phyloP scores from a whole-genome alignment of 2,113 vertebrate species.

The Psilopogon haemacephalus region DNA sequence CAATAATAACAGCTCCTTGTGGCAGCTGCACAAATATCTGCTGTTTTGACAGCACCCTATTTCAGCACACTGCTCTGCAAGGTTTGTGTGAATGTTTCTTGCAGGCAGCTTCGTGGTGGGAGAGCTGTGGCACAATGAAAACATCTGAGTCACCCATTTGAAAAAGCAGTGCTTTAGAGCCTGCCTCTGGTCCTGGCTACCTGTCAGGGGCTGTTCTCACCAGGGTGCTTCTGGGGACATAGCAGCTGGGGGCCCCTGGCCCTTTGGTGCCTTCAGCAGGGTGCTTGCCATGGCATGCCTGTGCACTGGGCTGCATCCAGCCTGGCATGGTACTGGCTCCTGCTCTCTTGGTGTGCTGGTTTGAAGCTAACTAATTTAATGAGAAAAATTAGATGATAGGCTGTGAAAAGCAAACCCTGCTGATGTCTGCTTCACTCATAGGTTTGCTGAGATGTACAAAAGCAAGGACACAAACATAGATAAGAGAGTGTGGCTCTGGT shows the following conservation, averaged over 20 bases:
- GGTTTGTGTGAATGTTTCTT: background rate
- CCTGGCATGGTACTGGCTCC: background rate
- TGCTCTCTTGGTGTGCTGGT: no score
- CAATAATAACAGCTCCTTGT: background rate
- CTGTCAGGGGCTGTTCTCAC: background rate
- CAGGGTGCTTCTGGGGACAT: background rate
- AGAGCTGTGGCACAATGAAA: background rate
- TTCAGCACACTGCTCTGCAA: background rate
- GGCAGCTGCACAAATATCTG: conserved; percentile 10
- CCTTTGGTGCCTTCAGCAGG: no score
- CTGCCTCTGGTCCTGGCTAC: background rate
- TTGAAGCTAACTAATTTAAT: no score
- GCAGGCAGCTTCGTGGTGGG: background rate
- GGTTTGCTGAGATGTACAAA: no score
- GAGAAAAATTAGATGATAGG: no score
- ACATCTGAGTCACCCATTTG: background rate
- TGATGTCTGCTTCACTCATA: no score
- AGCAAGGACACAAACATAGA: no score
- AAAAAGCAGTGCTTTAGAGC: background rate
- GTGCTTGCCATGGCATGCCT: fast-evolving
- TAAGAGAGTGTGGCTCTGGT: no score
- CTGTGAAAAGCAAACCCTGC: no score
- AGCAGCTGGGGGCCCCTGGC: background rate
- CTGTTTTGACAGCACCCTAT: conserved; percentile 39
- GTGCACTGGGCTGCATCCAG: background rate